Base-by-base conservation (phyloP, 1,140 invertebrate species). In the Phthorimaea operculella region DNA sequence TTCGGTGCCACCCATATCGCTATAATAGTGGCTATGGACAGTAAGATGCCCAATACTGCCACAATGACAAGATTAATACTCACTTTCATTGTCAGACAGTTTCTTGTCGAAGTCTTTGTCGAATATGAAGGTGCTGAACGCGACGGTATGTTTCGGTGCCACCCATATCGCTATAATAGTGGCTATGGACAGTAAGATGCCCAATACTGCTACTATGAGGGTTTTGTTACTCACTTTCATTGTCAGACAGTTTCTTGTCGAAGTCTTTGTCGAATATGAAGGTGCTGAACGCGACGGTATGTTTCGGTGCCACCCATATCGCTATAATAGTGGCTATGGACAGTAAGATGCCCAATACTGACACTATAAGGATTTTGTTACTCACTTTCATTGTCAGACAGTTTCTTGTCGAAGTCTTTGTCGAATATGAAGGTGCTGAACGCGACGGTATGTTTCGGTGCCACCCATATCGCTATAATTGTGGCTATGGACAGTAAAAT, bases 381-480 rank as follows among this genome's bases (percentile, higher is more conserved):
- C 89, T 78, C 55, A 90, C 87, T 68, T 88, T 88, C 63, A 89
- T 76, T 62, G 87, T 74, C 90, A 88, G 84, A 60, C 70, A 87
- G 62, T 51, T 76, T 77, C 53, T 68, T 79, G 42, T 85, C 79
- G 39, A 86, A 80, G 14, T 85, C 74, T 33, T 81, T 87, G 63
- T 91, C 90, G 58, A 92, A 87, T 39, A 92, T 87, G 65, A 92
- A 92, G 12, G 91, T 93, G 65, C 89, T 90, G 76, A 92, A 91
- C 66, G 91, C 67, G 33, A 83, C 66, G 57, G 66, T 62, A 53
- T 76, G 65, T 56, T 60, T 74, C 55, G 75, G 66, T 8, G 75
- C 66, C n/a, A 73, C 64, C 80, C 76, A 81, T 11, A 79, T 66
- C 8, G 72, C 64, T 36, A 85, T 70, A 52, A 89, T 88, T n/a